phyloP scores from a whole-genome alignment of 2,113 vertebrate genomes.

The Nerophis lumbriciformis region DNA sequence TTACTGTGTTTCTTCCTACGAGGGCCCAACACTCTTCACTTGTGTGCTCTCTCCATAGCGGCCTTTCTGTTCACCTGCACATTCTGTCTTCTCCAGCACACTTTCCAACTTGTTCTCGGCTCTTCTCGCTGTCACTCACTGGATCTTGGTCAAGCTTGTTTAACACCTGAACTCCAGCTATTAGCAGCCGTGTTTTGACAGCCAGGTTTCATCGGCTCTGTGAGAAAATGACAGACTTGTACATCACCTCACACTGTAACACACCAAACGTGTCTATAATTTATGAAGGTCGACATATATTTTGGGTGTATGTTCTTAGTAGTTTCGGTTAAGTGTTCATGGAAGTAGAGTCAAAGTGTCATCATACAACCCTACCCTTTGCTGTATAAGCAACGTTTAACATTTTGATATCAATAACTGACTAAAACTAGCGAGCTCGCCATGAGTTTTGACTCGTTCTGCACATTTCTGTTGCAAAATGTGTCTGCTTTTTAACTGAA shows the following conservation, averaged over 20 bases:
- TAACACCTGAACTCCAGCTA: constrained; percentile 25
- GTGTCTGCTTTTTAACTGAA: too few species aligned
- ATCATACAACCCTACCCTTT: too few species aligned
- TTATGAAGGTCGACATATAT: neutral
- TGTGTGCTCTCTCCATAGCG: neutral
- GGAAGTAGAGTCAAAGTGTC: too few species aligned
- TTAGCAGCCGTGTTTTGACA: neutral
- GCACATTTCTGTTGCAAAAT: too few species aligned
- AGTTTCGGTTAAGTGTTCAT: too few species aligned
- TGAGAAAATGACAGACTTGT: neutral
- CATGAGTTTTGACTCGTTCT: too few species aligned
- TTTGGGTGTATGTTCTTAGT: too few species aligned
- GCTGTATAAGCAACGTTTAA: too few species aligned
- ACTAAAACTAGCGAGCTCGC: too few species aligned
- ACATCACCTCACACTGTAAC: constrained; percentile 3
- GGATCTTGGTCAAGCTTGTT: constrained; percentile 13
- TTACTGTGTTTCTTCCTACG: constrained; percentile 6
- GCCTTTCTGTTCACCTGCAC: neutral
- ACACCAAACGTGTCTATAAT: constrained; percentile 17
- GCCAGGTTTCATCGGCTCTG: constrained; percentile 19
- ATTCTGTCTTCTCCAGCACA: neutral
- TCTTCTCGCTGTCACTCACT: neutral
- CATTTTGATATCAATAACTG: too few species aligned
- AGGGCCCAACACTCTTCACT: neutral
- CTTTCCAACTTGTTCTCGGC: neutral